Evolutionary conservation across 2,797 vertebrate genomes (phyloP), one percentile per base, ranked within the genome.

Genomic region (Loris lydekkerianus): DNA sequence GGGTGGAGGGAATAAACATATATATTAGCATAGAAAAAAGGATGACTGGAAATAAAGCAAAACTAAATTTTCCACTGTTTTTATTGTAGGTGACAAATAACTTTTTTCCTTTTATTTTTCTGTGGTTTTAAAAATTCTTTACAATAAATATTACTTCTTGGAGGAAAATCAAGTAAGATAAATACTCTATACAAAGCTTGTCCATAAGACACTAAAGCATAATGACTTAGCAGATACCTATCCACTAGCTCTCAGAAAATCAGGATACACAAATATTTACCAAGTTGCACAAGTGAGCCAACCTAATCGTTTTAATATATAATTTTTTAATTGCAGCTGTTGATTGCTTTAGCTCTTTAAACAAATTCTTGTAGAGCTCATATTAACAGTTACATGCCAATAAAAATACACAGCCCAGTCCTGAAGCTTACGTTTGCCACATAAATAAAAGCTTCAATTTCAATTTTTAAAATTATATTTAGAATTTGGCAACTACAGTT

Each of bases 371-470:
- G 94, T 97, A 97, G 93, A 97, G 96, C 91, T 97, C 96, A 97
- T 97, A 84, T 96, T 91, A 97, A 98, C 93, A 86, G 70, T 97
- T 95, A 96, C 53, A 95, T 77, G 96, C 93, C 97, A 97, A 83
- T 94, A 95, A 97, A 98, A 98, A 98, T 83, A 96, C 97, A 98
- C 96, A 98, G 96, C 95, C 97, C 94, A 97, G 80, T 82, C 97
- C 95, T 95, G 82, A 97, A 92, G 86, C 85, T 97, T 96, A 97
- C 77, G 96, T 95, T 96, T 96, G 89, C 86, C 96, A 97, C 78
- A 96, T 91, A 75, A 92, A 82, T 98, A 98, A 98, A 98, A 99
- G 98, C 98, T 97, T 98, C 98, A 98, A 99, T 98, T 99, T 98
- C 98, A 98, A 97, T 96, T 96, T 70, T 96, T 63, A 82, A 69